Evolutionary conservation across 92 coral and sea anemone species (phyloP).

Genomic region (Porites cylindrica): DNA sequence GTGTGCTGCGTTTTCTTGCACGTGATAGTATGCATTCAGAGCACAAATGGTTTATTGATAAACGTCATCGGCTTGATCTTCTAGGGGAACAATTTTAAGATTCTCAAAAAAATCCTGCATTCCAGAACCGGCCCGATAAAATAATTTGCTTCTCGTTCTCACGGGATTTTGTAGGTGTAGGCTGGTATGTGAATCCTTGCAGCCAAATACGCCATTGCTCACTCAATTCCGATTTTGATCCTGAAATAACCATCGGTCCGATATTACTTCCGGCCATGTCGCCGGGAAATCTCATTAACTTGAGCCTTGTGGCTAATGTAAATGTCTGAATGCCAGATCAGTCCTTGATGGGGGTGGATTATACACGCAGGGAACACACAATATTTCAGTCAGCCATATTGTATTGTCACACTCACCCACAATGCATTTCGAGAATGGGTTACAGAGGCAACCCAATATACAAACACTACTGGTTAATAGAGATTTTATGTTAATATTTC

Average conservation of each 20-base stretch:
- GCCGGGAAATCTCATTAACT: not conserved
- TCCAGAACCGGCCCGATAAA: not conserved
- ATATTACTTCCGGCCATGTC: not conserved
- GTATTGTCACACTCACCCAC: no score
- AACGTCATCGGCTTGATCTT: conserved; percentile 8
- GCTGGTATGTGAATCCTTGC: not conserved
- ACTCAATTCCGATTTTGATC: conserved; percentile 12
- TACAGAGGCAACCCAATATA: no score
- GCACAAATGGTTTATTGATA: conserved; percentile 6
- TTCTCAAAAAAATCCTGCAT: not conserved
- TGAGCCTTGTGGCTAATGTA: no score
- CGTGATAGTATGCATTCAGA: conserved; percentile 14
- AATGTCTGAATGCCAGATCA: no score
- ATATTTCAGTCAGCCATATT: no score
- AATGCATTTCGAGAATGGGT: no score
- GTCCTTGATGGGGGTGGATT: no score
- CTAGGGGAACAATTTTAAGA: not conserved
- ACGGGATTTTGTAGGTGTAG: not conserved
- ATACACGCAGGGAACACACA: no score
- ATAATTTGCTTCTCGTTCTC: not conserved
- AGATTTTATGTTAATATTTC: no score
- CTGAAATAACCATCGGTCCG: conserved; percentile 12
- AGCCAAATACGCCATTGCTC: conserved; percentile 21
- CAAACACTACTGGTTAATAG: no score
- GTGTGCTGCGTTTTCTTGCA: not conserved